These are phyloP conservation scores for western clawed frog (Xenopus tropicalis) DNA, from an alignment of 2,113 vertebrate genomes.

Conservation along the genomic window UCB_Xtro_10.0 CM004450.2:34064501-34065000, in stretches of 20 bases:
- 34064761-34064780: not conserved
- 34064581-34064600: no score
- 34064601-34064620: no score
- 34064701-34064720: not conserved
- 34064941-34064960: constrained; percentile 49
- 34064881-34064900: constrained; percentile 49
- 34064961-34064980: constrained; percentile 50
- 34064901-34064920: constrained; percentile 40
- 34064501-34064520: no score
- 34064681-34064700: no score
- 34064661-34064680: no score
- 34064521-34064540: no score
- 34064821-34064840: constrained; percentile 15
- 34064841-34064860: constrained; percentile 37
- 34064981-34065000: constrained; percentile 25
- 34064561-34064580: no score
- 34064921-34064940: constrained; percentile 51
- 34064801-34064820: constrained; percentile 7
- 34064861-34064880: constrained; percentile 52
- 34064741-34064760: not conserved
- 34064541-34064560: no score
- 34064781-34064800: not conserved
- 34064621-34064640: no score
- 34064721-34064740: not conserved
- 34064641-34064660: no score